These are phyloP conservation scores for Pseudolaguvia tuberculata DNA, from an alignment of 2,113 vertebrate genomes.

Conservation along the genomic window DNA sequence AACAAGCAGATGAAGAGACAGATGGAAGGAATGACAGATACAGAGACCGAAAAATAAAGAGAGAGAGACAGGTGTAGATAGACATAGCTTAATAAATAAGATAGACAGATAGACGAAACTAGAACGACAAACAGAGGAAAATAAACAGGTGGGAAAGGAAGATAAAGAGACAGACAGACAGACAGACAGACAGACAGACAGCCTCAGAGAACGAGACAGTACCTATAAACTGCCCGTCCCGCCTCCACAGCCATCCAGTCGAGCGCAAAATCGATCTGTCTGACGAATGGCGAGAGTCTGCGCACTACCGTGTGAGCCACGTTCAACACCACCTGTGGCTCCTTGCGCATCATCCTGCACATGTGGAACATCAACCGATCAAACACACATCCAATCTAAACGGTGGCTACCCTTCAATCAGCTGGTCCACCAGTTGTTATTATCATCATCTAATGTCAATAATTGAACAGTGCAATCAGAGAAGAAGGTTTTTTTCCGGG, in stretches of 20 bases:
- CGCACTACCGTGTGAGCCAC: slow-evolving; percentile 86
- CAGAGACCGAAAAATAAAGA: too few relatives aligned
- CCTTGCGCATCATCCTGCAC: slow-evolving; percentile 85
- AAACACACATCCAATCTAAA: slow-evolving; percentile 5
- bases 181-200: neutral
- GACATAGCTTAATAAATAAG: too few relatives aligned
- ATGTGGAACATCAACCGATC: neutral
- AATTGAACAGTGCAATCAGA: too few relatives aligned
- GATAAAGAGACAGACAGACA: too few relatives aligned
- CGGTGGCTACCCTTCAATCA: neutral
- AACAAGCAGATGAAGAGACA: too few relatives aligned
- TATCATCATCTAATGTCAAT: too few relatives aligned
- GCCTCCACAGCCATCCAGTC: slow-evolving; percentile 98
- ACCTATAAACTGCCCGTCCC: slow-evolving; percentile 89
- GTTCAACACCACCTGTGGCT: slow-evolving; percentile 80
- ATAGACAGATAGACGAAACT: too few relatives aligned
- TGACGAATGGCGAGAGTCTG: slow-evolving; percentile 85
- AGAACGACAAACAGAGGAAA: too few relatives aligned
- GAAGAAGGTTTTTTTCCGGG: too few relatives aligned
- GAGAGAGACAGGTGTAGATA: too few relatives aligned
- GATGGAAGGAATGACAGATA: too few relatives aligned
- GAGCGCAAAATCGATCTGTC: slow-evolving; percentile 91
- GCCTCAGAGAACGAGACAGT: neutral
- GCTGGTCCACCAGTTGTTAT: neutral
- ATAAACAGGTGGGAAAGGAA: too few relatives aligned